Conservation (phyloP, 2,888 invertebrate genomes). For the Nemoura dubitans region DNA sequence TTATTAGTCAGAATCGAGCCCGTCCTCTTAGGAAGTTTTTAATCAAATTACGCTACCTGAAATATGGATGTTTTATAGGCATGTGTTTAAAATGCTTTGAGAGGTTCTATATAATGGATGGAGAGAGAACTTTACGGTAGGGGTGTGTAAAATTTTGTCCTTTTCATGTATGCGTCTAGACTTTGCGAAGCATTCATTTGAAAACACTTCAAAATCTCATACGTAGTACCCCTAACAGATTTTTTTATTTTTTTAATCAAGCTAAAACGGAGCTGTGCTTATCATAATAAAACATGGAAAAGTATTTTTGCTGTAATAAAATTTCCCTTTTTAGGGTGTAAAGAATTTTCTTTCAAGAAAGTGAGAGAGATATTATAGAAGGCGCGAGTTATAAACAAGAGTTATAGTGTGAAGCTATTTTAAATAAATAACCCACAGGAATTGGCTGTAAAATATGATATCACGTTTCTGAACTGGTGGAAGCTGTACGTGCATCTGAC, state of each 20-base stretch:
- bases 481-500: background rate
- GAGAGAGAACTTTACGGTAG: too few relatives aligned
- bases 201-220: background rate
- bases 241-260: slow-evolving; percentile 34
- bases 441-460: slow-evolving; percentile 32
- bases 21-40: too few relatives aligned
- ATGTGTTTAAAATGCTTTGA: slow-evolving; percentile 1
- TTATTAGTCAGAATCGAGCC: too few relatives aligned
- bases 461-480: background rate
- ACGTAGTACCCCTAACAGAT: background rate
- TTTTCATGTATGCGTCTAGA: background rate
- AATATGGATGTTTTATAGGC: too few relatives aligned
- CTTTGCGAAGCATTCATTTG: background rate
- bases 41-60: too few relatives aligned
- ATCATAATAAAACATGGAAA: slow-evolving; percentile 34
- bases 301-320: slow-evolving; percentile 26
- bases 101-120: background rate
- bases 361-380: background rate
- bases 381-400: slow-evolving; percentile 31
- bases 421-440: slow-evolving; percentile 42
- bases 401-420: slow-evolving; percentile 38
- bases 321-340: slow-evolving; percentile 19
- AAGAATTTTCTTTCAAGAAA: background rate
- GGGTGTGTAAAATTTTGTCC: background rate
- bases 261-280: slow-evolving; percentile 31